Percentiles rank a stretch among this genome's conserved stretches.
These are phyloP conservation scores for Oryzias sinensis DNA, from an alignment of 2,797 vertebrate species.

Conservation along the genomic window DNA sequence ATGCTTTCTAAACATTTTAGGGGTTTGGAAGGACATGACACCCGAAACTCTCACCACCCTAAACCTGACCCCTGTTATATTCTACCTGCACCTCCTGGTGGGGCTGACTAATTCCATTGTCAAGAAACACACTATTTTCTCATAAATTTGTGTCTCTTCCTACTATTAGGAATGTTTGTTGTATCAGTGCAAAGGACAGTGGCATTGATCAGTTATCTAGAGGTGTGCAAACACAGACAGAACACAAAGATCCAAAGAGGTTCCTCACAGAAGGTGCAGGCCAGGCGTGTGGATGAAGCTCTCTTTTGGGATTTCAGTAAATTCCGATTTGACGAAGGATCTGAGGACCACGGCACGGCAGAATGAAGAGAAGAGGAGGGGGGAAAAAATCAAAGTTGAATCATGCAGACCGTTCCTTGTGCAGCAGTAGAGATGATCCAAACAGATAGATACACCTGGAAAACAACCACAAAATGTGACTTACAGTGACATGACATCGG, in stretches of 20 bases:
- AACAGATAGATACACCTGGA: neutral
- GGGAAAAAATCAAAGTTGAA: constrained; percentile 9
- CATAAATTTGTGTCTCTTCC: no score
- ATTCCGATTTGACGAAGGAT: constrained; percentile 97
- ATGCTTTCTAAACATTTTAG: no score
- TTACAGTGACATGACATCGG: constrained; percentile 96
- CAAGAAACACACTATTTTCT: no score
- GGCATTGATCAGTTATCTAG: constrained; percentile 55
- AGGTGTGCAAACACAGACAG: constrained; percentile 38
- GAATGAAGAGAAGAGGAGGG: neutral
- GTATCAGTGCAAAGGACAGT: constrained; percentile 24
- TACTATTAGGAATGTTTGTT: neutral
- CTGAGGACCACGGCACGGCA: constrained; percentile 66
- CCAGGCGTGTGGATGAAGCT: constrained; percentile 96
- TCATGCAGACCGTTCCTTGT: constrained; percentile 11
- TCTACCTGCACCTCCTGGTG: no score
- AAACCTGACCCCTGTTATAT: no score
- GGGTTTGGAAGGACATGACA: no score
- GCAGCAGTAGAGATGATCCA: constrained; percentile 13
- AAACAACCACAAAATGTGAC: constrained; percentile 52
- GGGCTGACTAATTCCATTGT: no score
- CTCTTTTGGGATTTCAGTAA: constrained; percentile 96
- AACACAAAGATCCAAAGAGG: constrained; percentile 29
- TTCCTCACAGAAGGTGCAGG: constrained; percentile 98
- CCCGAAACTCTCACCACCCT: no score